Conservation (phyloP, 2,113 vertebrate species). For the Hemibagrus wyckioides region DNA sequence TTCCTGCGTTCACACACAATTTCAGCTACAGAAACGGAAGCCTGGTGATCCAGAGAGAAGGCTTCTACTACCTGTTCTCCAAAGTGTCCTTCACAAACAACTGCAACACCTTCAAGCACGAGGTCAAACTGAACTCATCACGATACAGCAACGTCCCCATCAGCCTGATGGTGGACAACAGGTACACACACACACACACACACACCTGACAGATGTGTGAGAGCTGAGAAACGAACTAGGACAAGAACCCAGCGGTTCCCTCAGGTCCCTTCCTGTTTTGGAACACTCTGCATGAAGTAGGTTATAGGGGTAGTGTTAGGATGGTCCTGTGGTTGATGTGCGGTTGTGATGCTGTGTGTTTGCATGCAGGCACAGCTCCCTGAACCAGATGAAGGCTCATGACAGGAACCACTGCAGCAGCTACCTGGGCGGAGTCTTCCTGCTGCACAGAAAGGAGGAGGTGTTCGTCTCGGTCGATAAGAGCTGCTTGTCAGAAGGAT, state of each 20-base stretch:
- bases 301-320: not conserved
- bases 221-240: no score
- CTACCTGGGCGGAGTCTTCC: constrained; percentile 69
- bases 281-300: not conserved
- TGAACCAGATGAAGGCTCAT: not conserved
- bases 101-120: constrained; percentile 61
- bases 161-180: constrained; percentile 65
- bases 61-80: constrained; percentile 72
- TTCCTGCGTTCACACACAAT: constrained; percentile 1
- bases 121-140: constrained; percentile 49
- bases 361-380: constrained; percentile 1
- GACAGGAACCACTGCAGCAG: constrained; percentile 51
- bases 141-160: constrained; percentile 52
- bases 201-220: no score
- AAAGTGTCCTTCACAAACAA: constrained; percentile 60
- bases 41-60: constrained; percentile 52
- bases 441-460: constrained; percentile 49
- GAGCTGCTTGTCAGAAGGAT: not conserved
- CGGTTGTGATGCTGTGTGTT: not conserved
- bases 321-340: not conserved
- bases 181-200: constrained; percentile 42
- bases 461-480: constrained; percentile 61
- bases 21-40: constrained; percentile 56
- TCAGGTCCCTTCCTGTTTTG: constrained; percentile 1
- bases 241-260: no score